A percentile compares a stretch with the other conserved stretches of the same genome.
phyloP scores from a whole-genome alignment of 23 tunicate genomes.

The Ciona savignyi region DNA sequence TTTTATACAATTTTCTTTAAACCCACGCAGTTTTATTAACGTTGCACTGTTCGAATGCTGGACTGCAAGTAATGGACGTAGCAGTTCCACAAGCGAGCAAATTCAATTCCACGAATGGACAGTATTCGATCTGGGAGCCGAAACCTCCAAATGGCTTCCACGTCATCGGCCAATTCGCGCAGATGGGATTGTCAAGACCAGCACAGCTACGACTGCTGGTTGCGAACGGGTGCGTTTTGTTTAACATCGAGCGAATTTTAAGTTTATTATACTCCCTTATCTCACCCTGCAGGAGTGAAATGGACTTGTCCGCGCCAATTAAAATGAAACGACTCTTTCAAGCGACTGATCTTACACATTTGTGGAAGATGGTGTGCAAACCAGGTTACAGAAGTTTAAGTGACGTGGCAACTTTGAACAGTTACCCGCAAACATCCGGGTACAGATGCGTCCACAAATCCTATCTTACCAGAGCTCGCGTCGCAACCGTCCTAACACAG shows the following conservation, averaged over 20 bases:
- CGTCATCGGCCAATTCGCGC: slow-evolving; percentile 2
- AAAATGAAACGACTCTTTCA: not conserved
- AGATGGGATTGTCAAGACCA: no score
- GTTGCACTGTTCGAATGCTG: no score
- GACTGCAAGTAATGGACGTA: no score
- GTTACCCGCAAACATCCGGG: not conserved
- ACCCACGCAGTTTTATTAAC: no score
- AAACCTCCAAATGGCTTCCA: not conserved
- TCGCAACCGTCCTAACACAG: not conserved
- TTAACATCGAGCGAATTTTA: no score
- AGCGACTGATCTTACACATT: not conserved
- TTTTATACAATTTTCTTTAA: no score
- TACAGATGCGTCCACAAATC: slow-evolving; percentile 7
- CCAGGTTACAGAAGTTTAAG: not conserved
- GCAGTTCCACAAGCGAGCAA: no score
- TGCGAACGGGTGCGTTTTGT: slow-evolving; percentile 1
- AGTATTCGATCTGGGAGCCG: slow-evolving; percentile 2
- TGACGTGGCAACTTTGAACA: not conserved
- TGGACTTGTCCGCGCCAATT: not conserved
- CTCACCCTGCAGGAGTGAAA: not conserved
- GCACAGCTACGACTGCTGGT: not conserved
- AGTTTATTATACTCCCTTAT: no score
- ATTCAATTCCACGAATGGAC: no score
- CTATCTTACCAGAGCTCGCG: not conserved
- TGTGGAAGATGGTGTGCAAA: slow-evolving; percentile 6